Conservation (phyloP, 2,113 vertebrate genomes). For the Cryptomyrus ogoouensis region DNA sequence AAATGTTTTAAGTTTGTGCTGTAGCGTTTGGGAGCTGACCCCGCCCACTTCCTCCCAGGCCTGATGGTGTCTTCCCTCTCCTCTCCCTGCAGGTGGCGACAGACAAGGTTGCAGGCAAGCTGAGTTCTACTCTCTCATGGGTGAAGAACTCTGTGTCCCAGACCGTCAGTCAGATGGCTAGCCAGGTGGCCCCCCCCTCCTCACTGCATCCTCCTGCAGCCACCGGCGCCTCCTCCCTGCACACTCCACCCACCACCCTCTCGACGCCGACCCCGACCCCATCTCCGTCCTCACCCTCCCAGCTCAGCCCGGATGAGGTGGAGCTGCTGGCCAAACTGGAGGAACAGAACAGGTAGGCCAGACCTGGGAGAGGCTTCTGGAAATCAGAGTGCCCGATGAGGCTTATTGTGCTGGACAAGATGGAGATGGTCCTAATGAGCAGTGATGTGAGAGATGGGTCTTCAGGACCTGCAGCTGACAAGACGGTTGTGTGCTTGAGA, state of each 20-base stretch:
- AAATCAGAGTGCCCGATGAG: not conserved
- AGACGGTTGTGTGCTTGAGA: not conserved
- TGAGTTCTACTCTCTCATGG: conserved; percentile 99
- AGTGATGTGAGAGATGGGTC: not conserved
- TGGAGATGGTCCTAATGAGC: not conserved
- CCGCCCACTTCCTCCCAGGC: not conserved
- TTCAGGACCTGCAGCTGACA: not conserved
- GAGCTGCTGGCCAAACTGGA: conserved; percentile 91
- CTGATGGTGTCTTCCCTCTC: not conserved
- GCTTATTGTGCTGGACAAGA: not conserved
- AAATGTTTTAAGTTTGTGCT: not conserved
- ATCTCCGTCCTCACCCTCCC: conserved; percentile 65
- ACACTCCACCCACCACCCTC: conserved; percentile 66
- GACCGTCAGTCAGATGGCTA: conserved; percentile 99
- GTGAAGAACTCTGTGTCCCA: conserved; percentile 96
- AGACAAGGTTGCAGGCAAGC: conserved; percentile 93
- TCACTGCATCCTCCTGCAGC: conserved; percentile 74
- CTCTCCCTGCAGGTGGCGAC: conserved; percentile 82
- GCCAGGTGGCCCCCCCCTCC: conserved; percentile 91
- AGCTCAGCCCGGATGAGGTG: conserved; percentile 87
- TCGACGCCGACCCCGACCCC: conserved; percentile 74
- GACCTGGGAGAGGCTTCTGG: not conserved
- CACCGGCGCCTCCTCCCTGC: conserved; percentile 26
- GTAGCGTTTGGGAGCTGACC: not conserved
- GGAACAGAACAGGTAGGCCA: conserved; percentile 90